A percentile compares a stretch with the other conserved stretches of the same genome.
phyloP scores from a whole-genome alignment of 2,888 invertebrate genomes.

The Athrips mouffetella region DNA sequence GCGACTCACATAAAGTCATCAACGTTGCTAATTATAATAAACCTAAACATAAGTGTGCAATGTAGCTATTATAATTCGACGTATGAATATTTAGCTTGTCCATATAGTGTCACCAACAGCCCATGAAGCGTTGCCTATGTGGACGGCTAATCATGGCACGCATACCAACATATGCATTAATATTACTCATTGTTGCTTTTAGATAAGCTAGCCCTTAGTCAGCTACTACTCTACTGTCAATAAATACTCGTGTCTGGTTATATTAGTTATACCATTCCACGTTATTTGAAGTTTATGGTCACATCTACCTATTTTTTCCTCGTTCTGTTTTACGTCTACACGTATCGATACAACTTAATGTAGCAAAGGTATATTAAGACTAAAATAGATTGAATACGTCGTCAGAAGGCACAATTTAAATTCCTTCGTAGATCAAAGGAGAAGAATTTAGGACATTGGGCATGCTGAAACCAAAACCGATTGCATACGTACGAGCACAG shows the following conservation, averaged over 20 bases:
- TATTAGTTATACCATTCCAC: slow-evolving; percentile 1
- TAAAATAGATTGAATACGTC: slow-evolving; percentile 6
- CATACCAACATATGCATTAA: slow-evolving; percentile 21
- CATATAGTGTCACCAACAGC: slow-evolving; percentile 23
- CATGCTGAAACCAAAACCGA: slow-evolving; percentile 13
- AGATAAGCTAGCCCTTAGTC: slow-evolving; percentile 47
- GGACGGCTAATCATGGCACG: slow-evolving; percentile 19
- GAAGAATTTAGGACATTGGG: slow-evolving; percentile 34
- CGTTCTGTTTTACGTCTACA: slow-evolving; percentile 11
- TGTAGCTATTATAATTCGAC: slow-evolving; percentile 6
- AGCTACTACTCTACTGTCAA: slow-evolving; percentile 33
- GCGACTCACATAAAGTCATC: not conserved
- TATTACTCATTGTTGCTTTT: slow-evolving; percentile 45
- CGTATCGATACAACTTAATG: not conserved
- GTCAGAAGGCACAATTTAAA: slow-evolving; percentile 32
- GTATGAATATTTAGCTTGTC: slow-evolving; percentile 13
- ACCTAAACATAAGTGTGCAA: slow-evolving; percentile 3
- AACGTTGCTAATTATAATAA: not conserved
- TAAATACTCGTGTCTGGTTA: slow-evolving; percentile 14
- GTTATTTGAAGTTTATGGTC: slow-evolving; percentile 28
- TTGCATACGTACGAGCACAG: slow-evolving; percentile 19
- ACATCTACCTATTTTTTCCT: slow-evolving; percentile 23
- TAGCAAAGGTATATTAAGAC: not conserved
- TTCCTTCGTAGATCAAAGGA: slow-evolving; percentile 35
- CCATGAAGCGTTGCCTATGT: slow-evolving; percentile 23